A percentile compares a stretch with the other conserved stretches of the same genome.
Evolutionary conservation across 2,113 vertebrate genomes (phyloP).

Genomic region (Neotoma lepida): DNA sequence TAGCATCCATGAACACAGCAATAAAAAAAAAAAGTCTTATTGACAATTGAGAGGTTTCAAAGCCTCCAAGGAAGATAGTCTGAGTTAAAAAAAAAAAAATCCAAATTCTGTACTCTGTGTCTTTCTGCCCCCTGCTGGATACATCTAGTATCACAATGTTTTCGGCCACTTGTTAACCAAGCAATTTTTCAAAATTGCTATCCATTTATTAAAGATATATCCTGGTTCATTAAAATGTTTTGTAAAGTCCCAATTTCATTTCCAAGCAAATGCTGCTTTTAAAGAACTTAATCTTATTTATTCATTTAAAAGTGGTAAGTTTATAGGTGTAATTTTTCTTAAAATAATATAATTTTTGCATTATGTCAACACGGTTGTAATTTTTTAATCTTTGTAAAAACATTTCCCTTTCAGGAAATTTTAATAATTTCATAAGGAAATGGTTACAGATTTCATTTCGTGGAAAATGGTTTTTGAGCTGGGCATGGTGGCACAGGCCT

Average conservation of each 20-base stretch:
- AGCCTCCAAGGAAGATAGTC: conserved; percentile 41
- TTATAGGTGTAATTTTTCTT: conserved; percentile 36
- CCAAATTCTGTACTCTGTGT: neutral
- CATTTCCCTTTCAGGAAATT: conserved; percentile 1
- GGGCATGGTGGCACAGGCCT: neutral
- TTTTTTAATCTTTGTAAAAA: conserved; percentile 43
- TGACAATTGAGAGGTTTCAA: conserved; percentile 4
- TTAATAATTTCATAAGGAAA: conserved; percentile 28
- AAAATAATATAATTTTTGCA: conserved; percentile 21
- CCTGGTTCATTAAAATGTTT: neutral
- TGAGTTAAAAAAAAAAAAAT: neutral
- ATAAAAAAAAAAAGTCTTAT: neutral
- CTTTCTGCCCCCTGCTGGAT: conserved; percentile 85
- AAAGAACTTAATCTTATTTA: conserved; percentile 16
- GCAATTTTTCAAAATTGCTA: conserved; percentile 11
- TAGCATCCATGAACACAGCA: conserved; percentile 1
- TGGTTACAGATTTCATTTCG: conserved; percentile 52
- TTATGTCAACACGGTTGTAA: neutral
- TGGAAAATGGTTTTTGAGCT: neutral
- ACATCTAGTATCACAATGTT: neutral
- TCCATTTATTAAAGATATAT: conserved; percentile 8
- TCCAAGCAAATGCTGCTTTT: neutral
- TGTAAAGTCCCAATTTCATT: neutral
- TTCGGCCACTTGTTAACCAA: neutral
- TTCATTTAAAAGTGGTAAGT: conserved; percentile 1